Percentiles rank a stretch among this genome's conserved stretches.
phyloP scores from a whole-genome alignment of 2,888 invertebrate genomes.

The Prosapia bicincta region DNA sequence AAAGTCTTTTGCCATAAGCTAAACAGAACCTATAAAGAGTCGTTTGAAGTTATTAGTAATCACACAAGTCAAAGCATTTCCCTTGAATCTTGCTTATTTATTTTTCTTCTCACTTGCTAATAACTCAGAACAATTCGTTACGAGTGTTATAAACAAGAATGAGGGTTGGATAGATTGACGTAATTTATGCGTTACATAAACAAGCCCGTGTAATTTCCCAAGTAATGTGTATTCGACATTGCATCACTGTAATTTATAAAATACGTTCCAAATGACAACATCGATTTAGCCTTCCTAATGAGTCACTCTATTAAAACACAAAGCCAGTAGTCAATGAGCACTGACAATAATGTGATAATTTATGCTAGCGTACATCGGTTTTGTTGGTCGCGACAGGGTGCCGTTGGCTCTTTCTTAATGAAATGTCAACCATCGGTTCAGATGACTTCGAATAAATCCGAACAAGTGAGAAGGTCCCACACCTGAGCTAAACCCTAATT shows the following conservation, averaged over 20 bases:
- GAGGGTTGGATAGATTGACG: neutral
- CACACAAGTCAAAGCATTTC: no score
- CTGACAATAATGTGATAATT: neutral
- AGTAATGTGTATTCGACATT: neutral
- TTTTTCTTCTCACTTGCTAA: no score
- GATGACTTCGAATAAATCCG: neutral
- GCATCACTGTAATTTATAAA: neutral
- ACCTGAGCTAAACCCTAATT: neutral
- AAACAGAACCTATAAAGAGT: no score
- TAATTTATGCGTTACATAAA: neutral
- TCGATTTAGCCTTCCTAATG: neutral
- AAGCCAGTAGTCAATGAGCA: neutral
- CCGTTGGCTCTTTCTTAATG: neutral
- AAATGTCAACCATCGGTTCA: neutral
- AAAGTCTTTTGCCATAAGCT: no score
- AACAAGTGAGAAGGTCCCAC: neutral
- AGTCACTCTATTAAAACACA: neutral
- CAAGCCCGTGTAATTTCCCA: neutral
- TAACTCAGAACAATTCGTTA: no score
- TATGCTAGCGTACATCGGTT: neutral
- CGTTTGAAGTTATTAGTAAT: no score
- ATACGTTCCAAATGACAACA: neutral
- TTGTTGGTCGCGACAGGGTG: neutral
- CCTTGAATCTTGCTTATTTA: no score
- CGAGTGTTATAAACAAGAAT: no score